Base-by-base conservation (phyloP, 2,797 vertebrate genomes). In the Chelonia mydas region DNA sequence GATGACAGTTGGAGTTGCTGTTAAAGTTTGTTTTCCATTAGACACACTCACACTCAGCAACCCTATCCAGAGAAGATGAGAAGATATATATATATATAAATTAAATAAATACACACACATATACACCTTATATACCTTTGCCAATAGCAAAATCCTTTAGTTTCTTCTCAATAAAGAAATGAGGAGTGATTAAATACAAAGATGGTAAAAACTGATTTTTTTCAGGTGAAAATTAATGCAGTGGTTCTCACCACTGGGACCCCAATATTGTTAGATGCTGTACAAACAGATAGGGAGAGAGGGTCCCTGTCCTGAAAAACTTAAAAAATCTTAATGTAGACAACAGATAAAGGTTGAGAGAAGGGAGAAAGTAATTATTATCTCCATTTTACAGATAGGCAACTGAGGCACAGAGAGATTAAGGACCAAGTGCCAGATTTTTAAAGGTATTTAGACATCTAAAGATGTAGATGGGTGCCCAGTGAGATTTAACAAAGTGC, bases 361-460 rank as follows among this genome's bases (percentile, higher is more conserved):
- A 2, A n/a, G 1, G 8, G 0, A 6, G 12, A 55, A 9, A 0
- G 7, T 12, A 53, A 9, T 1, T 27, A 77, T 28, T 13, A 28
- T 25, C 0, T 27, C 33, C 13, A 0, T 31, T 6, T 19, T n/a
- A 4, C 19, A 89, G 37, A 10, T 51, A 8, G 2, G 17, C 2
- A 1, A 45, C 59, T 45, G 61, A 0, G 1, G 12, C 27, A 82
- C 1, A 61, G n/a, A 54, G 54, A 53, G 1, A 59, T 15, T 31
- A 77, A 0, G 1, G 31, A 72, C 9, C 10, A 72, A 9, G 37
- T 11, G n/a, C 68, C 10, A 72, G 11, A 37, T 41, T 72, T 41
- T 25, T 41, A 41, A 72, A 72, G 10, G 10, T 37, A 1, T 61
- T 49, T 81, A 27, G 2, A 78, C 45, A 37, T 11, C 37, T 72